Conservation (phyloP, 53 echinoderm and acorn worm genomes). For the Echinarachnius parma region DNA sequence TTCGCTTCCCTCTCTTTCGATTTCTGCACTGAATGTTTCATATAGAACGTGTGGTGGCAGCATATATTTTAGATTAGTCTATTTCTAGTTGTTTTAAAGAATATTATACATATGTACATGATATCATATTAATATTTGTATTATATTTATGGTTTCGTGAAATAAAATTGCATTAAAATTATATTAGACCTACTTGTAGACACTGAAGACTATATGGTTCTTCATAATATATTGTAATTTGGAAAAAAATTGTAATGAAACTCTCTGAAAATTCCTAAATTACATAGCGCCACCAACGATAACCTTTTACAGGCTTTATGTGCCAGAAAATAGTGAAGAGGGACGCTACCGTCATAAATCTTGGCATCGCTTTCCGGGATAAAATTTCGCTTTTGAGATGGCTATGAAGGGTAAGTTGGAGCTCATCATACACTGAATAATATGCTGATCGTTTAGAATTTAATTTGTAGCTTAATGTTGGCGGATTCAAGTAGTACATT, state of each 20-base stretch:
- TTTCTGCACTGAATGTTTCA: too few species aligned
- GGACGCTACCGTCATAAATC: conserved; percentile 25
- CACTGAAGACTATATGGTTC: not conserved
- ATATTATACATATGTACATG: not conserved
- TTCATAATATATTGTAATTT: not conserved
- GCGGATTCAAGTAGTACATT: not conserved
- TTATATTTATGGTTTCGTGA: not conserved
- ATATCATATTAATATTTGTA: not conserved
- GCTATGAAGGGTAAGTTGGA: conserved; percentile 8
- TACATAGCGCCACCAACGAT: conserved; percentile 39
- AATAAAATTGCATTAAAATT: not conserved
- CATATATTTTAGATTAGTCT: conserved; percentile 13
- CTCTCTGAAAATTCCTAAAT: conserved; percentile 1
- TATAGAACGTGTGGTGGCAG: conserved; percentile 18
- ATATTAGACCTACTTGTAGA: not conserved
- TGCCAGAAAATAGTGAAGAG: not conserved
- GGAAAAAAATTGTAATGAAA: not conserved
- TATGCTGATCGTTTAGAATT: not conserved
- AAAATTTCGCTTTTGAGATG: conserved; percentile 16
- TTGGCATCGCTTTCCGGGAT: not conserved
- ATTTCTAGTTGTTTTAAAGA: not conserved
- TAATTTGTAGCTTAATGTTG: not conserved
- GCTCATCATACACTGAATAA: not conserved
- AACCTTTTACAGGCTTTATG: conserved; percentile 23
- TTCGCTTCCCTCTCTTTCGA: conserved; percentile 12